Base-by-base conservation (phyloP, 2,113 vertebrate genomes). In the Origma solitaria region DNA sequence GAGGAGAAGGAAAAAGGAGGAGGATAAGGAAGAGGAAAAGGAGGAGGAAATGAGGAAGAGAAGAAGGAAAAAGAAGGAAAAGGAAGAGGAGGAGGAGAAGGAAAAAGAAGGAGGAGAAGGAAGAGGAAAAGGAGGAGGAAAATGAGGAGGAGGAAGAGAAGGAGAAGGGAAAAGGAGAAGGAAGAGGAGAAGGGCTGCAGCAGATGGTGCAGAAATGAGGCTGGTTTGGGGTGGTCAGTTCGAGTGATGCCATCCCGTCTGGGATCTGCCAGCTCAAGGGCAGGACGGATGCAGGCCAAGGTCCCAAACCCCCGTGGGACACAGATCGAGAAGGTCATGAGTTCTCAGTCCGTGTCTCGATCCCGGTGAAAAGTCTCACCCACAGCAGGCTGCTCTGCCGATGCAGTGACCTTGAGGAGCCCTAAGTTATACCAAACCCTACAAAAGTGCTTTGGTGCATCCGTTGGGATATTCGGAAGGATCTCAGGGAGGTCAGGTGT, bases 61-160 rank as follows among this genome's bases (percentile, higher is more conserved):
- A 21, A 58, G 5, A 15, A 60, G 7, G 1, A 54, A 3, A 0
- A 53, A 1, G 1, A 0, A 66, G 4, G 11, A 50, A 20, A 25
- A 21, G 3, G 1, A 13, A 2, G 1, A 7, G 8, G 0, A 37
- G 2, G 1, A 60, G 4, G 3, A 51, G 17, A 2, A 45, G 24
- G 4, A 38, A 3, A 1, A 6, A 31, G 2, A 3, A 38, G 8
- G 10, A 70, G 6, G 2, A 35, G 2, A 3, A 60, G 2, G 3
- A 50, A 4, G 4, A 44, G 11, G 0, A 51, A 4, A 5, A 51
- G 10, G 6, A 53, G 4, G 4, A 71, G 6, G 24, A 37, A 5
- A 1, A 56, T 4, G 12, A 64, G 7, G 7, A 57, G 3, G 11
- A 37, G 2, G 3, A 79, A 15, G n/a, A n/a, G 4, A 0, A 28